Conservation (phyloP, 2,113 vertebrate genomes). For the Dryoscopus gambensis region DNA sequence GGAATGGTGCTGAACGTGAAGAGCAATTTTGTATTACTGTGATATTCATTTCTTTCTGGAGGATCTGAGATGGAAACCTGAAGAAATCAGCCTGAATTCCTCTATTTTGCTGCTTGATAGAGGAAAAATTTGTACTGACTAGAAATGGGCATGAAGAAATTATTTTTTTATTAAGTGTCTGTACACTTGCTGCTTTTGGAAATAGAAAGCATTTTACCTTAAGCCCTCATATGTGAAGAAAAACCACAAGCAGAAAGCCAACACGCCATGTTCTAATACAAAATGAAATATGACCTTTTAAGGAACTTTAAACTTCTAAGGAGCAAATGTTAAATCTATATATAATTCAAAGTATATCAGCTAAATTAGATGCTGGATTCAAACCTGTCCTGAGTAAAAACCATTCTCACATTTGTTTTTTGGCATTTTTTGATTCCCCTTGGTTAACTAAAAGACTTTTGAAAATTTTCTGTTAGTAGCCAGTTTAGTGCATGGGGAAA, state of each 20-base stretch:
- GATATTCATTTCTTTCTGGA: background rate
- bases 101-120: background rate
- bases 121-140: background rate
- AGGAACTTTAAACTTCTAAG: background rate
- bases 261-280: background rate
- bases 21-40: background rate
- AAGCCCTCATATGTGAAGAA: background rate
- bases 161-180: background rate
- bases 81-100: background rate
- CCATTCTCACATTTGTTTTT: background rate
- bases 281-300: slow-evolving; percentile 55
- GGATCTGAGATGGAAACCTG: background rate
- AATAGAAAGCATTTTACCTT: slow-evolving; percentile 11
- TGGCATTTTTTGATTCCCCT: background rate
- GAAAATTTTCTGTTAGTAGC: background rate
- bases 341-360: background rate
- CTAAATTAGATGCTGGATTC: background rate
- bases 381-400: background rate
- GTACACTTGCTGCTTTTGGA: background rate
- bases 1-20: background rate
- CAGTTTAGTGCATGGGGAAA: background rate
- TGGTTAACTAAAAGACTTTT: background rate
- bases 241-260: background rate
- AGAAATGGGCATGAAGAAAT: background rate
- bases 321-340: slow-evolving; percentile 3